These are phyloP conservation scores for Pterois miles DNA, from an alignment of 2,797 vertebrate genomes.

Conservation along the genomic window DNA sequence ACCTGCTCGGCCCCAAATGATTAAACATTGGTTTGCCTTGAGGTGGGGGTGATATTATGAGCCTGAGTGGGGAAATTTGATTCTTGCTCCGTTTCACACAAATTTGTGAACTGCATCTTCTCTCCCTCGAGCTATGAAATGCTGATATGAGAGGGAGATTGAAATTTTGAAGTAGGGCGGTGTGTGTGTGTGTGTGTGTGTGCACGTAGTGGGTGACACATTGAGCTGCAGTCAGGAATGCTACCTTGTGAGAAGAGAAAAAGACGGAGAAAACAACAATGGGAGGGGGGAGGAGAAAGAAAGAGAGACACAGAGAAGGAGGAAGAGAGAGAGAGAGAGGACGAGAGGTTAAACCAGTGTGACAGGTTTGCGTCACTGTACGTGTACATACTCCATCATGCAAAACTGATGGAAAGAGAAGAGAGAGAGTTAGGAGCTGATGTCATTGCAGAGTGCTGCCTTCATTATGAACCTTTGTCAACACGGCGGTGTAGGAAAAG, in stretches of 20 bases:
- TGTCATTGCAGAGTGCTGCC: slow-evolving; percentile 43
- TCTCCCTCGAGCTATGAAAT: slow-evolving; percentile 49
- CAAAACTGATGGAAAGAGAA: slow-evolving; percentile 73
- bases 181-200: not conserved
- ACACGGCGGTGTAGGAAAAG: slow-evolving; percentile 9
- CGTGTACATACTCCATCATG: slow-evolving; percentile 76
- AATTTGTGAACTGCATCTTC: slow-evolving; percentile 13
- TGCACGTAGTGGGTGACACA: slow-evolving; percentile 51
- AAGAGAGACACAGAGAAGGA: slow-evolving; percentile 18
- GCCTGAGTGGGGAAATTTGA: slow-evolving; percentile 23
- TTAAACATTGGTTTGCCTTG: slow-evolving; percentile 38
- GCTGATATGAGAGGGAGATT: slow-evolving; percentile 46
- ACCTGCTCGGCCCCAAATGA: slow-evolving; percentile 40
- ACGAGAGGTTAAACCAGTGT: slow-evolving; percentile 82
- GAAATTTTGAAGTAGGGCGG: slow-evolving; percentile 11
- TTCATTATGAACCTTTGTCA: slow-evolving; percentile 33
- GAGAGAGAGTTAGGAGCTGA: slow-evolving; percentile 46
- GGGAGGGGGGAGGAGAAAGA: slow-evolving; percentile 71
- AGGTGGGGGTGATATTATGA: slow-evolving; percentile 37
- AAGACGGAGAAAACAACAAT: slow-evolving; percentile 72
- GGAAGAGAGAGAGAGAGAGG: slow-evolving; percentile 51
- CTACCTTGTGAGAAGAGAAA: slow-evolving; percentile 70
- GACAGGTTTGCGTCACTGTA: slow-evolving; percentile 79
- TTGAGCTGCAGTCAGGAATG: slow-evolving; percentile 72
- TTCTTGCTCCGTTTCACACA: slow-evolving; percentile 36